Conservation (phyloP, 2,797 vertebrate species). For the Petrocephalus sullivani region DNA sequence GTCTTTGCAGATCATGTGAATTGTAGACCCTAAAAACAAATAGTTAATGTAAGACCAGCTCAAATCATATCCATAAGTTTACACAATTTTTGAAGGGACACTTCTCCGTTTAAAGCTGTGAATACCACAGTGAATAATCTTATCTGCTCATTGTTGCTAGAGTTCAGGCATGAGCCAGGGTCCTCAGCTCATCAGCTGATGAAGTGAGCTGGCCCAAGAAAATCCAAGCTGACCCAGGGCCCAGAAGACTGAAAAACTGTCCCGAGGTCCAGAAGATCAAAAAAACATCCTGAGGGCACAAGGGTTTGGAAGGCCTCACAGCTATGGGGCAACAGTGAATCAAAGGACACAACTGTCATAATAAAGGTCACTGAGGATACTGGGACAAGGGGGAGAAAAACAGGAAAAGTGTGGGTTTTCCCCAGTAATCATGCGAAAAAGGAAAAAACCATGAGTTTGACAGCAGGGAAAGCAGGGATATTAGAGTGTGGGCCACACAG, state of each 20-base stretch:
- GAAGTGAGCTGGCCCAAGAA: no score
- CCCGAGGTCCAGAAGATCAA: background rate
- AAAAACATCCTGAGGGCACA: constrained; percentile 19
- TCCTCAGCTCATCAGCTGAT: background rate
- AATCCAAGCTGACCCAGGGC: background rate
- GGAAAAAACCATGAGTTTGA: background rate
- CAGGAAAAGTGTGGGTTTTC: constrained; percentile 6
- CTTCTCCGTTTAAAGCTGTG: no score
- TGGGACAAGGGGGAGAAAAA: background rate
- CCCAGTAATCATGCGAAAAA: background rate
- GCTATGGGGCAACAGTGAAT: constrained; percentile 1
- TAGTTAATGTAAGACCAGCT: background rate
- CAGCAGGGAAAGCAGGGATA: background rate
- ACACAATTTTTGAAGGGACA: no score
- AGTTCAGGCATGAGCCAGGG: background rate
- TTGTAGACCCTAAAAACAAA: background rate
- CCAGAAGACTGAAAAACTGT: background rate
- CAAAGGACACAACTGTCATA: background rate
- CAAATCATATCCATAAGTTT: no score
- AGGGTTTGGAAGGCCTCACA: background rate
- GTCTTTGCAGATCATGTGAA: background rate
- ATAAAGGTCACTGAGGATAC: constrained; percentile 14
- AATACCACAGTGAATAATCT: background rate
- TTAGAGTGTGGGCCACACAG: background rate
- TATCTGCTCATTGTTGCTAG: background rate